Conservation (phyloP, 2,113 vertebrate species). For the Xiphorhynchus elegans region DNA sequence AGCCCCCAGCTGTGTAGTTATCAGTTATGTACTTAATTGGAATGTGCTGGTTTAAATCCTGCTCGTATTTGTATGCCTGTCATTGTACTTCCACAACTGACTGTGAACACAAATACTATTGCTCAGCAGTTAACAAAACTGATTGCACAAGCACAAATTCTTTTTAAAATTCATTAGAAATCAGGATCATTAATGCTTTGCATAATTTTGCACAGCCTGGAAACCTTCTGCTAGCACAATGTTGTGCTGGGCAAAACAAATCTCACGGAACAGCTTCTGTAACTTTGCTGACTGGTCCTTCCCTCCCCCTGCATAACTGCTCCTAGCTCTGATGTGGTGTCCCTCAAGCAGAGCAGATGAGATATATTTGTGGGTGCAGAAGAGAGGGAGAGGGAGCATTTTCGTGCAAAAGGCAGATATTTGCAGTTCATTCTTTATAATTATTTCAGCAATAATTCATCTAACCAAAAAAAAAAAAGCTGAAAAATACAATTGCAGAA, state of each 20-base stretch:
- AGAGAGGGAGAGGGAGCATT: neutral
- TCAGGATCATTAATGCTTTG: neutral
- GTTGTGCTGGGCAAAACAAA: neutral
- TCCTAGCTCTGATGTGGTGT: neutral
- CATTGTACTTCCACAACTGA: neutral
- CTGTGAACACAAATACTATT: neutral
- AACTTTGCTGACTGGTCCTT: neutral
- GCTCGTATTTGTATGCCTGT: neutral
- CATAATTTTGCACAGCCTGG: neutral
- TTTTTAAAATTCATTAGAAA: slow-evolving; percentile 22
- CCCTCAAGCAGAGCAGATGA: neutral
- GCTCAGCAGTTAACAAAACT: slow-evolving; percentile 7
- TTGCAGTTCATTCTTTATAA: neutral
- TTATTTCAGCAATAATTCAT: neutral
- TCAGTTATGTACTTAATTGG: neutral
- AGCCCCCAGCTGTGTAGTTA: neutral
- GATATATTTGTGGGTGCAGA: neutral
- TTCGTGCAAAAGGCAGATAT: neutral
- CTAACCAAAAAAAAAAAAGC: neutral
- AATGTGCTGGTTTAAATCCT: slow-evolving; percentile 7
- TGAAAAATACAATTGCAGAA: neutral
- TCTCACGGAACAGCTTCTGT: neutral
- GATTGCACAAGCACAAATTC: neutral
- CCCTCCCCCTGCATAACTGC: neutral
- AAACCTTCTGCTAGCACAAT: neutral